phyloP scores from a whole-genome alignment of 2,888 invertebrate genomes.

The Drosophila anomalata region DNA sequence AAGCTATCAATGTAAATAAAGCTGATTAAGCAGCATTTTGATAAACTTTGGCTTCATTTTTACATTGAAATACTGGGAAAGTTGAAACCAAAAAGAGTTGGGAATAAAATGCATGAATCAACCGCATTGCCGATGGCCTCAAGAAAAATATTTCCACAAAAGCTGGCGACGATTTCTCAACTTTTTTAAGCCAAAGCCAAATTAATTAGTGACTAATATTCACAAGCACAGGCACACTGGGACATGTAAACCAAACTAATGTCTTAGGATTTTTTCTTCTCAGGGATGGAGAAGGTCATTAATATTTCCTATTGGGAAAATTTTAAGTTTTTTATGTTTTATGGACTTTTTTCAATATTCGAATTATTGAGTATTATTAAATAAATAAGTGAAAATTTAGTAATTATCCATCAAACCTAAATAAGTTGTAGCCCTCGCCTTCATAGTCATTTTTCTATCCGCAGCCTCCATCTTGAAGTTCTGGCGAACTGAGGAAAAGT shows the following conservation, averaged over 20 bases:
- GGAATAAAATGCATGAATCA: conserved; percentile 30
- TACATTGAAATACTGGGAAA: conserved; percentile 23
- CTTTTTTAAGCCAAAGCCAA: conserved; percentile 59
- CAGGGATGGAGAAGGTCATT: conserved; percentile 25
- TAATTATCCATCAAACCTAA: neutral
- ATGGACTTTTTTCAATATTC: neutral
- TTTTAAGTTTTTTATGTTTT: neutral
- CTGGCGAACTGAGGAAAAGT: conserved; percentile 48
- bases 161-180: conserved; percentile 51
- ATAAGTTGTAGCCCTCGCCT: conserved; percentile 21
- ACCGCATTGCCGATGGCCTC: conserved; percentile 44
- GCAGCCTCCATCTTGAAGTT: conserved; percentile 40
- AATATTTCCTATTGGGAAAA: neutral
- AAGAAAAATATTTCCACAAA: conserved; percentile 55
- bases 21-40: conserved; percentile 68
- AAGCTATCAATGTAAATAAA: conserved; percentile 73
- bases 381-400: neutral
- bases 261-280: conserved; percentile 7
- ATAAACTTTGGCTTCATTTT: conserved; percentile 38
- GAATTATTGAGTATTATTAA: neutral
- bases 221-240: conserved; percentile 12
- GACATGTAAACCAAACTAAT: conserved; percentile 29
- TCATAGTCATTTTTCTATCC: conserved; percentile 24
- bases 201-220: conserved; percentile 54
- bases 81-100: neutral